Evolutionary conservation across 2,113 vertebrate species (phyloP), one percentile per base, ranked within the genome.

Genomic region (Ammodytes dubius): DNA sequence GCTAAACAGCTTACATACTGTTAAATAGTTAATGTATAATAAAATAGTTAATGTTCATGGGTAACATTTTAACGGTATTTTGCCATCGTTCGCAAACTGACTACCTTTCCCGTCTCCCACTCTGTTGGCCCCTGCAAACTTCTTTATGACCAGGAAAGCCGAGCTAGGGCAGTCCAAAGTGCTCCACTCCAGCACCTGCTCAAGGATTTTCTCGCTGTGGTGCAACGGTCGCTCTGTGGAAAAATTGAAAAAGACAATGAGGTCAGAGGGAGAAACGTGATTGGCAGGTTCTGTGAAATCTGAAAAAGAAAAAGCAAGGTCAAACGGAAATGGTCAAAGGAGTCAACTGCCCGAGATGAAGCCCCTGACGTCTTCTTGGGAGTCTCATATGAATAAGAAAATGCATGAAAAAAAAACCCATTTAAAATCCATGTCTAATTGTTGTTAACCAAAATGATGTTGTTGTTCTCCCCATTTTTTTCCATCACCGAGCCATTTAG

Each of bases 131-230:
- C 86, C 92, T 63, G 94, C 75, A 86, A 97, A 97, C 85, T 92
- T 96, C 93, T 97, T 99, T 89, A 99, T 93, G 70, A 99, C 91
- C 27, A 99, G 95, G 85, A 95, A 97, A 9, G 98, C 98, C 49
- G 96, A 95, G 37, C 97, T 93, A 4, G 98, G 97, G 45, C 94
- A 95, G 13, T 96, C 95, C 80, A 99, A 89, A 0, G 94, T 86
- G 72, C 97, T 97, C 97, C 98, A 99, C 70, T 96, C 96, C 87
- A 99, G 95, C 65, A 99, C 95, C 88, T 98, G 98, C 80, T 99
- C 97, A 74, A 99, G 91, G 15, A 99, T 90, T 75, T 96, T 98
- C 88, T 99, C 98, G 53, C 93, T 97, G 89, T 96, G 97, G 95
- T 99, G 97, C 81, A 99, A 85, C 2, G 97, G 97, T 2, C 98